Evolutionary conservation across 2,797 vertebrate species (phyloP).

Genomic region (Esox lucius): DNA sequence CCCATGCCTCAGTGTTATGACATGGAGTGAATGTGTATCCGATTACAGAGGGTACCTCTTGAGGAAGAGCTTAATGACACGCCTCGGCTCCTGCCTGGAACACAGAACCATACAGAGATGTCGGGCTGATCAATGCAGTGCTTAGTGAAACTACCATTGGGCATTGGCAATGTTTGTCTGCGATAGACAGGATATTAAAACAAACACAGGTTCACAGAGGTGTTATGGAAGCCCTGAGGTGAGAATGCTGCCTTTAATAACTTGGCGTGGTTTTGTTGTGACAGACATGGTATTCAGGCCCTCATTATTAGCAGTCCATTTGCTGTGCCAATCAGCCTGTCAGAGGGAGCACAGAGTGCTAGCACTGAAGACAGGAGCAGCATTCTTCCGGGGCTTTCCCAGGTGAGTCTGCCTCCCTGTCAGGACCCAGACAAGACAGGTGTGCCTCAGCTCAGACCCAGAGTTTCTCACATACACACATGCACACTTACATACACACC

Average conservation of each 20-base stretch:
- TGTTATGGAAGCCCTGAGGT: constrained; percentile 34
- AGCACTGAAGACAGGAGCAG: background rate
- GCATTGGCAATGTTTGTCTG: background rate
- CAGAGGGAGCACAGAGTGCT: constrained; percentile 15
- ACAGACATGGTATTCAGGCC: constrained; percentile 79
- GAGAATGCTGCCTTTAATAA: constrained; percentile 74
- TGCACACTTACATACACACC: background rate
- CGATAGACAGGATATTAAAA: background rate
- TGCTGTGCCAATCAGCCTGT: constrained; percentile 75
- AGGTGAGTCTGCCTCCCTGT: constrained; percentile 10
- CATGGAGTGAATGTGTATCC: background rate
- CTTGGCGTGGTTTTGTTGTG: constrained; percentile 77
- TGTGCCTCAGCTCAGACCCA: background rate
- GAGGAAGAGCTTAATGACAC: background rate
- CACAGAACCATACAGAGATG: background rate
- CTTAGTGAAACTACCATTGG: background rate
- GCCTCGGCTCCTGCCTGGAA: background rate
- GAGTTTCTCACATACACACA: background rate
- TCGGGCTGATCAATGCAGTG: background rate
- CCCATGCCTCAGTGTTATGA: background rate
- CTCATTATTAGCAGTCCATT: constrained; percentile 76
- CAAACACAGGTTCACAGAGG: constrained; percentile 9
- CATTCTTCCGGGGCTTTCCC: constrained; percentile 37
- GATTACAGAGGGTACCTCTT: background rate
- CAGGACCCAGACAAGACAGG: constrained; percentile 25